These are phyloP conservation scores for Galerucella calmariensis DNA, from an alignment of 2,888 invertebrate genomes.

Conservation along the genomic window DNA sequence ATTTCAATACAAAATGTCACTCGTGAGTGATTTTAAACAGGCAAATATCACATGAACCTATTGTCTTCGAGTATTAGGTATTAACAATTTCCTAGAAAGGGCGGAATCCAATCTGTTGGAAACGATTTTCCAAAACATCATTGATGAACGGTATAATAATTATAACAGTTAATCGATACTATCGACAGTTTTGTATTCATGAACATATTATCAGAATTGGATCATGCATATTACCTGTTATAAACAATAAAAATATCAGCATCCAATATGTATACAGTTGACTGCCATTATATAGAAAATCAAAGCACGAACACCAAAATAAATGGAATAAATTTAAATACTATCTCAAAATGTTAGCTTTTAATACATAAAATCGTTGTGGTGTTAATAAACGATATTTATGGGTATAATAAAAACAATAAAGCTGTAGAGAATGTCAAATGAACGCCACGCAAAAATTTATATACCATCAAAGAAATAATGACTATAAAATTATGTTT, in stretches of 20 bases:
- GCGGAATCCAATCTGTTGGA: too few relatives aligned
- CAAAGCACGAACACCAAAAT: conserved; percentile 9
- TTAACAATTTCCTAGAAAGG: not conserved
- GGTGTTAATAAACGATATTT: conserved; percentile 17
- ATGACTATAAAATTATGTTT: not conserved
- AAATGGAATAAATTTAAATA: conserved; percentile 16
- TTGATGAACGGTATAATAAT: not conserved
- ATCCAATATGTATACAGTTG: conserved; percentile 5
- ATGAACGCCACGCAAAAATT: conserved; percentile 8
- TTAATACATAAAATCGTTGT: conserved; percentile 16
- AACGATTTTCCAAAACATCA: not conserved
- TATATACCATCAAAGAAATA: conserved; percentile 11
- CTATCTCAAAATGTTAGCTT: conserved; percentile 1
- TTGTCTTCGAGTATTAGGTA: not conserved
- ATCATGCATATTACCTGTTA: not conserved
- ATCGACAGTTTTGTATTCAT: not conserved
- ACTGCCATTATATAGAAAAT: conserved; percentile 12
- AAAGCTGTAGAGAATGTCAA: conserved; percentile 7
- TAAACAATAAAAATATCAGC: conserved; percentile 5
- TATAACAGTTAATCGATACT: not conserved
- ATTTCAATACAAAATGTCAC: too few relatives aligned
- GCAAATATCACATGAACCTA: too few relatives aligned
- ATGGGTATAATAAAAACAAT: conserved; percentile 17
- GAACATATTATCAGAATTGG: not conserved
- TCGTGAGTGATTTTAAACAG: too few relatives aligned